Percentiles rank a stretch among this genome's conserved stretches.
phyloP scores from a whole-genome alignment of 92 coral and sea anemone species.

The Isaurus tuberculatus region DNA sequence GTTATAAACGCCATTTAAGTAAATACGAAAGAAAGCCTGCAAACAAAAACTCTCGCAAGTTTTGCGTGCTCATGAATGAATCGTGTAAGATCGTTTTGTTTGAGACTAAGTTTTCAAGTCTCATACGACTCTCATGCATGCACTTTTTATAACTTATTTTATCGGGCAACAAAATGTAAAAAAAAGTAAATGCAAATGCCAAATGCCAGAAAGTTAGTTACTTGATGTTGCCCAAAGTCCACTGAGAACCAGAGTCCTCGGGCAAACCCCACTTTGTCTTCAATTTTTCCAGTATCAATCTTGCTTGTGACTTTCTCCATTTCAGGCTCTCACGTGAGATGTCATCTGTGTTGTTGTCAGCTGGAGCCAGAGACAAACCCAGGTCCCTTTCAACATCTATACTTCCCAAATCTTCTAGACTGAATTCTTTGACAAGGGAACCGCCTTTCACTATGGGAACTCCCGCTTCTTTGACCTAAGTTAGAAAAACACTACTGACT shows the following conservation, averaged over 20 bases:
- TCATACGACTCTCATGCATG: too few relatives aligned
- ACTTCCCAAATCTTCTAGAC: conserved; percentile 66
- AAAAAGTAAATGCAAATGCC: neutral
- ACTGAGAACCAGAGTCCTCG: conserved; percentile 55
- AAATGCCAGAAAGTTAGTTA: neutral
- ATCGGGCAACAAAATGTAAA: neutral
- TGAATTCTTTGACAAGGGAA: conserved; percentile 62
- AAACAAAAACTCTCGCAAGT: too few relatives aligned
- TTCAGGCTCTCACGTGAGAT: conserved; percentile 47
- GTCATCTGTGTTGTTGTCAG: conserved; percentile 54
- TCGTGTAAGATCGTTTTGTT: too few relatives aligned
- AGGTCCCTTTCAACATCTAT: conserved; percentile 69
- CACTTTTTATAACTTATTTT: too few relatives aligned
- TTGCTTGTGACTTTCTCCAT: conserved; percentile 83
- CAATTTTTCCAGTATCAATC: conserved; percentile 66
- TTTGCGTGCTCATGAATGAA: too few relatives aligned
- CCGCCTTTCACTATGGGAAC: conserved; percentile 67
- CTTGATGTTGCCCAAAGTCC: conserved; percentile 70
- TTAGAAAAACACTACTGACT: too few relatives aligned
- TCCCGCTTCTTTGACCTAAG: conserved; percentile 70
- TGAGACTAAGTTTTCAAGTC: too few relatives aligned
- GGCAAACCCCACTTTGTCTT: conserved; percentile 76
- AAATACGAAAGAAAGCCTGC: too few relatives aligned
- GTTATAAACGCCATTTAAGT: too few relatives aligned
- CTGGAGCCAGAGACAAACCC: conserved; percentile 51